These are phyloP conservation scores for Hemibagrus wyckioides DNA, from an alignment of 2,113 vertebrate species.

Conservation along the genomic window DNA sequence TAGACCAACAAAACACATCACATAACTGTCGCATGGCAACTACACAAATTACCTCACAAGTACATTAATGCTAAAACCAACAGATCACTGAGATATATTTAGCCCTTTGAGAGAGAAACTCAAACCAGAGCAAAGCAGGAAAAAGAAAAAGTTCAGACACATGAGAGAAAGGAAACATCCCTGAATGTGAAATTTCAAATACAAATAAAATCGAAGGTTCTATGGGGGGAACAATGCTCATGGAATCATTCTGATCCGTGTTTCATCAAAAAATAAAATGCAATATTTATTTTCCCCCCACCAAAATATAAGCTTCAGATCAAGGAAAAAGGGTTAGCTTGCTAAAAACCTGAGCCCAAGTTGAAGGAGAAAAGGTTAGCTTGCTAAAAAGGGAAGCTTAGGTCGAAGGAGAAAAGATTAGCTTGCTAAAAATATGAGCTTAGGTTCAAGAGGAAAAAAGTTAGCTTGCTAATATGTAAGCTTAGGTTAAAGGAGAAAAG, in stretches of 20 bases:
- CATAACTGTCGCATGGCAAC: constrained; percentile 4
- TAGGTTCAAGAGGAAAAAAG: not conserved
- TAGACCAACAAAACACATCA: not conserved
- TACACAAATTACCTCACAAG: not conserved
- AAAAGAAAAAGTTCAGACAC: not conserved
- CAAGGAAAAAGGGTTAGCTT: too few relatives aligned
- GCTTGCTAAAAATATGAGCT: not conserved
- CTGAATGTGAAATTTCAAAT: not conserved
- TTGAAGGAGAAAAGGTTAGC: too few relatives aligned
- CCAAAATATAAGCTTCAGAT: not conserved
- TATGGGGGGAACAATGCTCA: not conserved
- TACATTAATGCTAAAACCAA: not conserved
- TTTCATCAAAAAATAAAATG: not conserved
- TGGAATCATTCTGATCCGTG: not conserved
- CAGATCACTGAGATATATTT: constrained; percentile 4
- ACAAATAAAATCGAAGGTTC: not conserved
- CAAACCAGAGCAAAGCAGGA: not conserved
- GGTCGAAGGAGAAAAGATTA: too few relatives aligned
- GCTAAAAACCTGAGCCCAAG: too few relatives aligned
- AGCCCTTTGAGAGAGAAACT: not conserved
- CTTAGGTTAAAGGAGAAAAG: not conserved
- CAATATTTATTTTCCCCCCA: not conserved
- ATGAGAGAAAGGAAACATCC: not conserved
- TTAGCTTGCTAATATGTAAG: not conserved
- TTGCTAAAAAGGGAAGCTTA: too few relatives aligned